These are phyloP conservation scores for Serinus canaria DNA, from an alignment of 2,113 vertebrate genomes.

Conservation along the genomic window DNA sequence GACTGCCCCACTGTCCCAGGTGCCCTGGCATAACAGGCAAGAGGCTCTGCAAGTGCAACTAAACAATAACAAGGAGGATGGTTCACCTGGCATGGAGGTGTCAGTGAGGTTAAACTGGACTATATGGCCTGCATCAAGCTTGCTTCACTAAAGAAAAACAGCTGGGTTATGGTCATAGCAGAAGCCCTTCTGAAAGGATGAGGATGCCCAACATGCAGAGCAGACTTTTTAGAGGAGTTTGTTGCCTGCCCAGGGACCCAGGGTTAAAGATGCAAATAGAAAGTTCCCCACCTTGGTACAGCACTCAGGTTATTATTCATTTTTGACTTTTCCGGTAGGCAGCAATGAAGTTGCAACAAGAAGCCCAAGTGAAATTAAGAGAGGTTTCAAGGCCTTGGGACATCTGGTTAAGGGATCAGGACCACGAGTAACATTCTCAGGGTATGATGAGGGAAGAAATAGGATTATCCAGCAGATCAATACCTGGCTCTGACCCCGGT, in stretches of 20 bases:
- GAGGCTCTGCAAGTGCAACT: background rate
- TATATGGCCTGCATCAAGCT: background rate
- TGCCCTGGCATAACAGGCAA: background rate
- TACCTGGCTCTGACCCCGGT: background rate
- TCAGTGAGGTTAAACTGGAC: background rate
- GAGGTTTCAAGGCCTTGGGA: background rate
- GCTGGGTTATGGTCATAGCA: background rate
- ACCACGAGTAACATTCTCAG: background rate
- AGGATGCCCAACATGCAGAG: background rate
- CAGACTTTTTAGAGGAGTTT: background rate
- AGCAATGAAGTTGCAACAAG: background rate
- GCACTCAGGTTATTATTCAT: background rate
- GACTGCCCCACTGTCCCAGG: background rate
- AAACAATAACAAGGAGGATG: fast-evolving
- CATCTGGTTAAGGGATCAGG: background rate
- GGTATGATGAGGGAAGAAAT: background rate
- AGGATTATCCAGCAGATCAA: background rate
- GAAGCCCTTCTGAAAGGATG: background rate
- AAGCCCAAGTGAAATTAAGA: background rate
- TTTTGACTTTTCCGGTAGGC: background rate
- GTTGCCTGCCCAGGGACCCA: background rate
- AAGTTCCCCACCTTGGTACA: background rate
- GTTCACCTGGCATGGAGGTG: background rate
- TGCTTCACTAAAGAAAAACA: background rate
- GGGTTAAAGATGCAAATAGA: background rate